phyloP scores from a whole-genome alignment of 2,113 vertebrate species.

The Tachycineta bicolor region DNA sequence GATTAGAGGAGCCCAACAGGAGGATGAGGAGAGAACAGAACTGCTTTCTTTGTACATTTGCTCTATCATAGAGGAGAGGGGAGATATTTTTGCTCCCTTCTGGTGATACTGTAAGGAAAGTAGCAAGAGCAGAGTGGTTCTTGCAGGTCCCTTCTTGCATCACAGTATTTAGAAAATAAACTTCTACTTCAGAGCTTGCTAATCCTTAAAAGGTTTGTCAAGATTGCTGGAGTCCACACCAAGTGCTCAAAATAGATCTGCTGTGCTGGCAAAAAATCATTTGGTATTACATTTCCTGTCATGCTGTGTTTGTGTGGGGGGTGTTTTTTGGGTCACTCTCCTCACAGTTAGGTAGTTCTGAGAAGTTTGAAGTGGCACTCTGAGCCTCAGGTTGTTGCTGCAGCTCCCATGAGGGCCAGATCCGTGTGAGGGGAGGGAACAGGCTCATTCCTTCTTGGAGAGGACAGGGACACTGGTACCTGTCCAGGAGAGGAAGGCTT shows the following conservation, averaged over 20 bases:
- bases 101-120: background rate
- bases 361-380: background rate
- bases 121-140: background rate
- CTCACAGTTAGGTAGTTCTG: background rate
- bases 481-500: background rate
- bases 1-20: background rate
- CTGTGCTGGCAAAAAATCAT: background rate
- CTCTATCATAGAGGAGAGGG: background rate
- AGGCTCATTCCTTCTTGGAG: background rate
- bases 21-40: background rate
- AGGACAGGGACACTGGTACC: background rate
- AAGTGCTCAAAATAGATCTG: background rate
- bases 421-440: fast-evolving
- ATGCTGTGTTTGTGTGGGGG: background rate
- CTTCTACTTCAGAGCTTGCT: background rate
- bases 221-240: background rate
- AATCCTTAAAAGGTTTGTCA: background rate
- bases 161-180: background rate
- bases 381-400: background rate
- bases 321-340: background rate
- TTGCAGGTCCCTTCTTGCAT: background rate
- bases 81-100: constrained; percentile 15
- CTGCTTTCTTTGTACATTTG: background rate
- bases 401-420: background rate
- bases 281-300: background rate